A percentile compares a stretch with the other conserved stretches of the same genome.
Evolutionary conservation across 2,888 invertebrate species (phyloP).

Genomic region (Temnothorax rugatulus): DNA sequence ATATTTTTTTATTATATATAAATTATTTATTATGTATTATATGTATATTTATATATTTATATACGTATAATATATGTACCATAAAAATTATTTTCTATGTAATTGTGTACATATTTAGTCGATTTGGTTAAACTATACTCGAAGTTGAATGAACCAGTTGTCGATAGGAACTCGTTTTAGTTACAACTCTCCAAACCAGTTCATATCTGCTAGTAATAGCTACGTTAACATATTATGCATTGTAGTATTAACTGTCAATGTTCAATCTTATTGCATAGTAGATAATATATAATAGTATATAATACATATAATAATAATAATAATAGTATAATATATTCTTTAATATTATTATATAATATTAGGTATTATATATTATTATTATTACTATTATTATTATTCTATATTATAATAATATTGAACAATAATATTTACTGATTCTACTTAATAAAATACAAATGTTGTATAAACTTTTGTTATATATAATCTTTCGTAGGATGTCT

Average conservation of each 20-base stretch:
- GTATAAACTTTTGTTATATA: background rate
- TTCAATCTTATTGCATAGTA: background rate
- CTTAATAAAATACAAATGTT: too few relatives aligned
- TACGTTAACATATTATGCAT: background rate
- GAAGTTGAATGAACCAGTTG: background rate
- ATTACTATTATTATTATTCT: too few relatives aligned
- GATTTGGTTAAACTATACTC: background rate
- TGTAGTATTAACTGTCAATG: background rate
- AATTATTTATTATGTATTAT: background rate
- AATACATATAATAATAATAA: background rate
- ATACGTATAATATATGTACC: background rate
- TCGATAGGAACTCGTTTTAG: background rate
- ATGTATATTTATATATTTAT: background rate
- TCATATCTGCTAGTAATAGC: background rate
- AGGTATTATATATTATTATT: background rate
- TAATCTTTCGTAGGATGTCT: background rate
- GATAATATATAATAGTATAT: background rate
- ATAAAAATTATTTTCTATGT: background rate
- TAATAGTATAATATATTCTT: background rate
- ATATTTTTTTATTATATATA: too few relatives aligned
- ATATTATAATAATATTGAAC: background rate
- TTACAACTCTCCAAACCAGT: conserved; percentile 5
- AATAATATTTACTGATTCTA: too few relatives aligned
- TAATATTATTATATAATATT: background rate
- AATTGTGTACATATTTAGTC: background rate